Evolutionary conservation across 2,797 vertebrate species (phyloP).

Genomic region (Chrysolophus pictus): DNA sequence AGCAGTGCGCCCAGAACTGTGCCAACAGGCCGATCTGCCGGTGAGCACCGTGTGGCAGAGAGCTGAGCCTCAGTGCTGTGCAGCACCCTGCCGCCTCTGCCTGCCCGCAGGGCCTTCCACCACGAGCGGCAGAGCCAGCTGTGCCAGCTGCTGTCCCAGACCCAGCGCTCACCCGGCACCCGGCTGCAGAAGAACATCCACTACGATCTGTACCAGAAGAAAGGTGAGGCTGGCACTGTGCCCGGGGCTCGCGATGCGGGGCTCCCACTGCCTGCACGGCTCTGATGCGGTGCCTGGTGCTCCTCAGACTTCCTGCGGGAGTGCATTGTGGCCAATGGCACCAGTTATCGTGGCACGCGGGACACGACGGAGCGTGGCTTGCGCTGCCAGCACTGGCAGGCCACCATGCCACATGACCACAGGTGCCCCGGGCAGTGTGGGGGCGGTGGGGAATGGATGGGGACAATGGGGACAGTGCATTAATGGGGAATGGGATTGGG

Average conservation of each 20-base stretch:
- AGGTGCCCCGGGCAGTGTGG: conserved; percentile 77
- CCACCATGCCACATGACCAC: conserved; percentile 93
- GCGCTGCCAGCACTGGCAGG: conserved; percentile 91
- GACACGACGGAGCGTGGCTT: conserved; percentile 83
- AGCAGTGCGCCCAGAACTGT: conserved; percentile 88
- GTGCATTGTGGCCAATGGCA: conserved; percentile 87
- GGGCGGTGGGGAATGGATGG: not conserved
- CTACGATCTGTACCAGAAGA: conserved; percentile 96
- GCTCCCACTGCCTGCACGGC: not conserved
- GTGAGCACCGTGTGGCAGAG: conserved; percentile 43
- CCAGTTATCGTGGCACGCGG: conserved; percentile 85
- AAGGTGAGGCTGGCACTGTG: conserved; percentile 79
- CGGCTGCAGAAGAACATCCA: conserved; percentile 88
- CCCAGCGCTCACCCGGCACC: conserved; percentile 82
- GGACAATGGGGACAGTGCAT: not conserved
- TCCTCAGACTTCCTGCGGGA: conserved; percentile 89
- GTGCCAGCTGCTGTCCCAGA: conserved; percentile 92
- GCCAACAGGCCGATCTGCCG: conserved; percentile 84
- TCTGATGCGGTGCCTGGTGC: not conserved
- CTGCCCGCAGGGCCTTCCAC: conserved; percentile 88
- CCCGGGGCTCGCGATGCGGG: accelerated
- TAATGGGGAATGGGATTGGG: no score
- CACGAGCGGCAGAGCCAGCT: conserved; percentile 82
- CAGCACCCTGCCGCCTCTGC: not conserved
- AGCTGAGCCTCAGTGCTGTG: not conserved